phyloP scores from a whole-genome alignment of 2,888 invertebrate species.

The Volucella inflata region DNA sequence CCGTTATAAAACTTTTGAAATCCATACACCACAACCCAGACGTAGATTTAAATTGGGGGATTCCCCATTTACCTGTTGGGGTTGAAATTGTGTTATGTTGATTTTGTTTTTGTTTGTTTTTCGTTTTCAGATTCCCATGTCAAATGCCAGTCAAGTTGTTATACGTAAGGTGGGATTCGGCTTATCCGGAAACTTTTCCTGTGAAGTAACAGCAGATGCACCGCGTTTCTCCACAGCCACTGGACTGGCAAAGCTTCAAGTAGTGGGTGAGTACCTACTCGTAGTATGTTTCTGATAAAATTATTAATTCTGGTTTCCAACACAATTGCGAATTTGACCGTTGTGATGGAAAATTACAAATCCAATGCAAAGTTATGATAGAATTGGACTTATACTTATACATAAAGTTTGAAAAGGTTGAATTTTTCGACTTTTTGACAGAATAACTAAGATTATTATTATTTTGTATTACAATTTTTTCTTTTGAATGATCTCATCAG shows the following conservation, averaged over 20 bases:
- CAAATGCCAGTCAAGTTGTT: constrained; percentile 90
- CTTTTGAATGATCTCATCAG: too few species aligned
- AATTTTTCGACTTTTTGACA: too few species aligned
- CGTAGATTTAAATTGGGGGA: not conserved
- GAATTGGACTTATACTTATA: constrained; percentile 9
- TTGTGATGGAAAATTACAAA: constrained; percentile 7
- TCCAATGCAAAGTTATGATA: constrained; percentile 4
- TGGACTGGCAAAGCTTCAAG: constrained; percentile 87
- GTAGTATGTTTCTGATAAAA: constrained; percentile 70
- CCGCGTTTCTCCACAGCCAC: constrained; percentile 88
- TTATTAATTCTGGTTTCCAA: constrained; percentile 30
- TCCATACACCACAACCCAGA: not conserved
- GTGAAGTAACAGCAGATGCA: constrained; percentile 91
- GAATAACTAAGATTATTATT: too few species aligned
- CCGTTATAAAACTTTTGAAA: constrained; percentile 39
- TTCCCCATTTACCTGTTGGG: too few species aligned
- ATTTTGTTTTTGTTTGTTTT: constrained; percentile 57
- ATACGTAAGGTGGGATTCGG: constrained; percentile 88
- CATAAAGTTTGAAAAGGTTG: not conserved
- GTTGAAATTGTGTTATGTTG: constrained; percentile 1
- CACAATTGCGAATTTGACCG: not conserved
- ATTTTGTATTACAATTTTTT: too few species aligned
- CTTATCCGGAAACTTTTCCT: constrained; percentile 90
- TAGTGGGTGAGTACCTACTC: constrained; percentile 93
- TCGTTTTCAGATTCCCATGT: constrained; percentile 86